Evolutionary conservation across 2,797 vertebrate genomes (phyloP).

Genomic region (Acanthurus leucopareius): DNA sequence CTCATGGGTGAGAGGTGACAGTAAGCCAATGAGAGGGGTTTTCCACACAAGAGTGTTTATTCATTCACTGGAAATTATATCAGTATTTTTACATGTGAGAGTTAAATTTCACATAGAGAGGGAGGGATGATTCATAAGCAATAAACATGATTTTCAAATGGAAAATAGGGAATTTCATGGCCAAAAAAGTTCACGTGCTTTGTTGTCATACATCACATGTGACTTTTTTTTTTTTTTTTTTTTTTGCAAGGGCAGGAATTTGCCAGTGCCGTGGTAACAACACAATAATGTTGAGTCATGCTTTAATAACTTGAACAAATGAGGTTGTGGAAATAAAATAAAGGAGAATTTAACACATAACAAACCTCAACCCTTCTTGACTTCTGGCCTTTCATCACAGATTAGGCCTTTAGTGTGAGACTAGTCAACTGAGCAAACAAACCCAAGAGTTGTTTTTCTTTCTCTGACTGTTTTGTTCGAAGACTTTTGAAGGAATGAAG

Average conservation of each 20-base stretch:
- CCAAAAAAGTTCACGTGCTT: slow-evolving; percentile 2
- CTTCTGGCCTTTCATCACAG: background rate
- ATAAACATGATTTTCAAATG: background rate
- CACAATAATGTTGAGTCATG: slow-evolving; percentile 30
- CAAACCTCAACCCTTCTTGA: background rate
- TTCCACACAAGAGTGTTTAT: background rate
- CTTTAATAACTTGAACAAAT: slow-evolving; percentile 1
- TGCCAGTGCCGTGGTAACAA: slow-evolving; percentile 2
- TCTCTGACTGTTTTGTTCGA: background rate
- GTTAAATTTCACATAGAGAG: background rate
- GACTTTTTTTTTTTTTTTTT: background rate
- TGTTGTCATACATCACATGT: slow-evolving; percentile 16
- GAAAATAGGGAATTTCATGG: background rate
- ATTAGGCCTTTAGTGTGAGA: background rate
- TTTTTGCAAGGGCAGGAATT: slow-evolving; percentile 10
- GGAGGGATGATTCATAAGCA: background rate
- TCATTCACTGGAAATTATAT: background rate
- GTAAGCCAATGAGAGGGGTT: background rate
- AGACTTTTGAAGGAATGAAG: too few relatives aligned
- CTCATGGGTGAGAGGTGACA: slow-evolving; percentile 3
- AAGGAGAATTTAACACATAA: background rate
- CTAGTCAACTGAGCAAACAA: background rate
- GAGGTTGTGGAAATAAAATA: background rate
- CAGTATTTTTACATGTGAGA: background rate
- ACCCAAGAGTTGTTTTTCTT: background rate